Evolutionary conservation across 2,797 vertebrate species (phyloP).

Genomic region (Picus viridis): DNA sequence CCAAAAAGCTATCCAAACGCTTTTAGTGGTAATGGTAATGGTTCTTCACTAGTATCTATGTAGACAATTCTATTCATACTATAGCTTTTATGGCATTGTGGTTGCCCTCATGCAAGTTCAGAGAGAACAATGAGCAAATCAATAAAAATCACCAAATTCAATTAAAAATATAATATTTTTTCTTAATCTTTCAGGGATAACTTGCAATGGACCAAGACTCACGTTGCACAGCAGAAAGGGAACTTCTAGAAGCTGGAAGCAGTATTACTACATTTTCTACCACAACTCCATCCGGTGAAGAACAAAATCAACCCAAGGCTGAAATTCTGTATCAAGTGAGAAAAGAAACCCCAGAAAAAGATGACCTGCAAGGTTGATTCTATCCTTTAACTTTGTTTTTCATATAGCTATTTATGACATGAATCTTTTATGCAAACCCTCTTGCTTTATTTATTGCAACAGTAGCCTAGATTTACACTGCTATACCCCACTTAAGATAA

Average conservation of each 20-base stretch:
- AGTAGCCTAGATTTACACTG: neutral
- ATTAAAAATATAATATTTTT: neutral
- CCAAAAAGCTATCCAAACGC: neutral
- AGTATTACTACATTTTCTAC: neutral
- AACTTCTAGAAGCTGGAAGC: neutral
- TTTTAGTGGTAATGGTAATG: neutral
- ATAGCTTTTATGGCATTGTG: neutral
- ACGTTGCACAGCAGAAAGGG: neutral
- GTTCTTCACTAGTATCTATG: neutral
- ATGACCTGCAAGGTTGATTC: neutral
- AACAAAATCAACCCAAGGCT: neutral
- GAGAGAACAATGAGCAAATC: neutral
- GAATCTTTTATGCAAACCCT: neutral
- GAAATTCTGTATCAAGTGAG: neutral
- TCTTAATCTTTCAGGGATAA: neutral
- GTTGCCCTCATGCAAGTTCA: neutral
- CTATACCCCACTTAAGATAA: neutral
- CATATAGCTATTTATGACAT: neutral
- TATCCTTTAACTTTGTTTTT: neutral
- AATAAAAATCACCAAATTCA: neutral
- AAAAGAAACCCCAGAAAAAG: conserved; percentile 22
- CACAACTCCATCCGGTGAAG: neutral
- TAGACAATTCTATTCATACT: neutral
- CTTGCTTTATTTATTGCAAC: neutral
- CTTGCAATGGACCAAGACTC: conserved; percentile 51